Percentiles rank a stretch among this genome's conserved stretches.
phyloP scores from a whole-genome alignment of 2,113 vertebrate species.

The Myotis brandtii region DNA sequence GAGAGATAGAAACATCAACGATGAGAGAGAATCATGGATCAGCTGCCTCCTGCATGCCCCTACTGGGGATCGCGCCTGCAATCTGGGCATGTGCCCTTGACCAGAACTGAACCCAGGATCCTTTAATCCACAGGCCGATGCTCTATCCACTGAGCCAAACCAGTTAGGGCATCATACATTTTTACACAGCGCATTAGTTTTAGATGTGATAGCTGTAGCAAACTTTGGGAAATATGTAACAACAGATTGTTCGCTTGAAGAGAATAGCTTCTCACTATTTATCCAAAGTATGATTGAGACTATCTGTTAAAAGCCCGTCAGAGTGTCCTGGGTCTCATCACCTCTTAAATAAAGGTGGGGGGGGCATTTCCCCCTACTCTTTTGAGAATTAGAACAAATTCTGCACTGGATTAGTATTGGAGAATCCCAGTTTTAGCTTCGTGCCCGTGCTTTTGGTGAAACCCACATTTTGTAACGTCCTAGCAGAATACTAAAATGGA shows the following conservation, averaged over 20 bases:
- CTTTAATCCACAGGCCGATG: no score
- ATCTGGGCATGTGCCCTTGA: no score
- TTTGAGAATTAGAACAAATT: conserved; percentile 51
- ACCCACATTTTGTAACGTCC: background rate
- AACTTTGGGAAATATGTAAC: background rate
- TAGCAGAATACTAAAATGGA: conserved; percentile 56
- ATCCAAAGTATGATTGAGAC: background rate
- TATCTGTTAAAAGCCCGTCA: background rate
- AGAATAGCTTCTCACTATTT: background rate
- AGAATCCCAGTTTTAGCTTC: background rate
- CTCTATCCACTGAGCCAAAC: no score
- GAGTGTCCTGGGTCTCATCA: background rate
- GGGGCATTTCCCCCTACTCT: background rate
- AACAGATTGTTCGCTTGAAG: background rate
- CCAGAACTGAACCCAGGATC: no score
- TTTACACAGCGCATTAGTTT: background rate
- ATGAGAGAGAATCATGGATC: no score
- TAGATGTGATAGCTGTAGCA: background rate
- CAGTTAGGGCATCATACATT: no score
- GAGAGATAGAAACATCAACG: no score
- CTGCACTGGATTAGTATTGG: background rate
- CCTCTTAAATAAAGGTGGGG: background rate
- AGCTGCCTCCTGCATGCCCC: no score
- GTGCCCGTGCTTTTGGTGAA: background rate
- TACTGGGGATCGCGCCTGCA: no score